Percentiles rank a stretch among this genome's conserved stretches.
These are phyloP conservation scores for Pocillopora damicornis DNA, from an alignment of 64 coral and sea anemone species.

Conservation along the genomic window DNA sequence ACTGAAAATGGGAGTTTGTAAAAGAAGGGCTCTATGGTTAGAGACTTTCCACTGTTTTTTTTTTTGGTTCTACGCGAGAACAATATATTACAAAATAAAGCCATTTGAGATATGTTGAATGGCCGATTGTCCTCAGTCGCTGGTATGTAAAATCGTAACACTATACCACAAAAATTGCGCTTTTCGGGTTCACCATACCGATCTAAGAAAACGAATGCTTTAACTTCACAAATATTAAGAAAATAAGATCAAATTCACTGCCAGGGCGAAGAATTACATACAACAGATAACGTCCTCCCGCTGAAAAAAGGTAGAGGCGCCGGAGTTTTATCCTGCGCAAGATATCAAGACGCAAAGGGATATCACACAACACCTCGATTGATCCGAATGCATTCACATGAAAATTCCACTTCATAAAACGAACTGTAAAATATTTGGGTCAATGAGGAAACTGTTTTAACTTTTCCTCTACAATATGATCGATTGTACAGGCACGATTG, in stretches of 20 bases:
- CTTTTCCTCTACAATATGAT: not conserved
- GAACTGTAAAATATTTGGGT: not conserved
- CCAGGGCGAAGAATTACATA: not conserved
- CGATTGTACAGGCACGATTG: not conserved
- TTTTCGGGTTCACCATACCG: not conserved
- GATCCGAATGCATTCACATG: not conserved
- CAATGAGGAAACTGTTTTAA: not conserved
- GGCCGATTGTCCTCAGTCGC: not conserved
- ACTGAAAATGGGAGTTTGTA: too few relatives aligned
- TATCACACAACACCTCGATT: not conserved
- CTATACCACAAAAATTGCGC: not conserved
- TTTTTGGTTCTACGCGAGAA: too few relatives aligned
- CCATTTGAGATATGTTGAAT: not conserved
- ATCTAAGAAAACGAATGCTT: not conserved
- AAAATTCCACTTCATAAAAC: not conserved
- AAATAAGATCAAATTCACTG: not conserved
- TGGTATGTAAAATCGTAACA: slow-evolving; percentile 32
- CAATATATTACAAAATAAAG: not conserved
- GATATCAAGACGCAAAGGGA: not conserved
- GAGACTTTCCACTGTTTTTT: too few relatives aligned
- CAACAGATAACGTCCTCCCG: not conserved
- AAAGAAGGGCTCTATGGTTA: too few relatives aligned
- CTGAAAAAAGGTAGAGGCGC: not conserved
- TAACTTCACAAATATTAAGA: not conserved
- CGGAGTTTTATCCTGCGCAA: not conserved